Evolutionary conservation across 2,113 vertebrate genomes (phyloP).

Genomic region (Anarhynchus alexandrinus): DNA sequence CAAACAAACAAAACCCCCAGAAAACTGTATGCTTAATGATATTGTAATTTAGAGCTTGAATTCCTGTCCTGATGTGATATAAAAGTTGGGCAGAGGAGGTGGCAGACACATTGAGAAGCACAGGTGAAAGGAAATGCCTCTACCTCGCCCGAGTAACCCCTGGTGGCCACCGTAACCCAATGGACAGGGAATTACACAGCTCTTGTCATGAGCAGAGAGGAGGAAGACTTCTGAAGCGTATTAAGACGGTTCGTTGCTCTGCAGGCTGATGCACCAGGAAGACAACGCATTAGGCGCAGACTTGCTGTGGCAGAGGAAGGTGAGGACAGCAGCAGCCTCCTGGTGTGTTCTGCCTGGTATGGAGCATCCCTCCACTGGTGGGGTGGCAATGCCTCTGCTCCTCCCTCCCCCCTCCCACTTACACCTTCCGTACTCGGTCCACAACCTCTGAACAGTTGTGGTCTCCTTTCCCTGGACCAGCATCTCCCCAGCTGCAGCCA

Average conservation of each 20-base stretch:
- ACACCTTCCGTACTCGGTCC: no score
- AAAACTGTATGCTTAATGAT: not conserved
- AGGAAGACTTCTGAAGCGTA: not conserved
- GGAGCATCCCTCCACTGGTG: no score
- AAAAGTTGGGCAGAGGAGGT: not conserved
- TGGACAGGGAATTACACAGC: not conserved
- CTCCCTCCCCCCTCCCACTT: no score
- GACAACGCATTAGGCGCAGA: rapidly evolving
- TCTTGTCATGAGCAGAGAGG: not conserved
- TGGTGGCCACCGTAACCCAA: not conserved
- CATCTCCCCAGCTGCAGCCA: not conserved
- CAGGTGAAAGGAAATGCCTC: not conserved
- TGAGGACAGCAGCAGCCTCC: not conserved
- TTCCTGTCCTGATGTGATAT: not conserved
- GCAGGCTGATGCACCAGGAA: not conserved
- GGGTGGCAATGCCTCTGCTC: no score
- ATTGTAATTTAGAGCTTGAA: not conserved
- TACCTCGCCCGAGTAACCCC: not conserved
- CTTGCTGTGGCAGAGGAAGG: not conserved
- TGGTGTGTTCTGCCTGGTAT: not conserved
- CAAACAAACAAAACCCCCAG: not conserved
- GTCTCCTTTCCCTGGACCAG: not conserved
- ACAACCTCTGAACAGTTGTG: not conserved
- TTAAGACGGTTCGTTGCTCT: not conserved
- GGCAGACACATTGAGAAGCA: not conserved